These are phyloP conservation scores for Homarus americanus DNA, from an alignment of 1,140 invertebrate species.

Conservation along the genomic window DNA sequence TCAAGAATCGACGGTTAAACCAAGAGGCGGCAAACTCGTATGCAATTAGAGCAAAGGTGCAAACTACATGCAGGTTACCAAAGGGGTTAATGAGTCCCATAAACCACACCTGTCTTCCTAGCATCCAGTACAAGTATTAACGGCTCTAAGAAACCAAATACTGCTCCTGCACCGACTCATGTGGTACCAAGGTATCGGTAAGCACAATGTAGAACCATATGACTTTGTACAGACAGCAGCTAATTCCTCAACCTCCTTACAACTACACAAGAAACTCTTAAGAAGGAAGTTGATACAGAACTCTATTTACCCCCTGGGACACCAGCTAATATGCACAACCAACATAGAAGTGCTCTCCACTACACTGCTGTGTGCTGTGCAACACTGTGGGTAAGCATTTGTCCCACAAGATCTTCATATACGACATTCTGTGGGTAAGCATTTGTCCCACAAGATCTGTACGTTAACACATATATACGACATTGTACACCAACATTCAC, in stretches of 20 bases:
- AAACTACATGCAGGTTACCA: constrained; percentile 29
- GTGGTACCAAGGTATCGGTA: background rate
- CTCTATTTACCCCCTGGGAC: constrained; percentile 11
- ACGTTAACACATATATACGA: constrained; percentile 27
- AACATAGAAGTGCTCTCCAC: constrained; percentile 37
- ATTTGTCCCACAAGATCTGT: constrained; percentile 15
- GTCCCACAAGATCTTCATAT: constrained; percentile 17
- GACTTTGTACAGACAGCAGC: background rate
- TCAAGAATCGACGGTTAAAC: constrained; percentile 25
- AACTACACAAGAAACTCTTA: background rate
- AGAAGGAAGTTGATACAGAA: background rate
- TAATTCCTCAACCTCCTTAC: background rate
- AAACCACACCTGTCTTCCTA: background rate
- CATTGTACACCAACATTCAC: constrained; percentile 38
- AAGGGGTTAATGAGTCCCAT: constrained; percentile 38
- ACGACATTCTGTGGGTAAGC: constrained; percentile 5
- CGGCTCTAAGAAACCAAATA: too few species aligned
- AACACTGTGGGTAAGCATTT: background rate
- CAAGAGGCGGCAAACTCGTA: background rate
- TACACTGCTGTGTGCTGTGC: constrained; percentile 12
- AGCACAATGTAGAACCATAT: background rate
- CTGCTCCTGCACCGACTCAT: background rate
- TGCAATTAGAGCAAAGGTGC: constrained; percentile 31
- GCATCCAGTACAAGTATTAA: too few species aligned
- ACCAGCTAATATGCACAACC: constrained; percentile 29